A percentile compares a stretch with the other conserved stretches of the same genome.
phyloP scores from a whole-genome alignment of 2,888 invertebrate genomes.

The Cheilosia pagana region DNA sequence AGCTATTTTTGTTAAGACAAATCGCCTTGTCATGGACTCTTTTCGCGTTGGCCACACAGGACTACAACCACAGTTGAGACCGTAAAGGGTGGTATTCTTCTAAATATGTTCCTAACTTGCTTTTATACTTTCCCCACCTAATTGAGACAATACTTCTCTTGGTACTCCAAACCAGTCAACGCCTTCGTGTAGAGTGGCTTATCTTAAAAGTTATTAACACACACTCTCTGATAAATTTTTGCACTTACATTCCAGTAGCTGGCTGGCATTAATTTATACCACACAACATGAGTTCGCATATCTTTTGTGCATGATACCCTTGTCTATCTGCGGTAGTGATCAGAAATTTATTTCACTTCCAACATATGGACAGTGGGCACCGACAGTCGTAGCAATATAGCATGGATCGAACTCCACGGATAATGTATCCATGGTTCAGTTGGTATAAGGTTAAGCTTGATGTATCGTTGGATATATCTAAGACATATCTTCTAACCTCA shows the following conservation, averaged over 20 bases:
- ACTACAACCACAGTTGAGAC: background rate
- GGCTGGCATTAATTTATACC: conserved; percentile 20
- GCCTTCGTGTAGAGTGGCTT: background rate
- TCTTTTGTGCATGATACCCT: conserved; percentile 33
- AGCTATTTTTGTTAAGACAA: background rate
- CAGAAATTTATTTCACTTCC: conserved; percentile 20
- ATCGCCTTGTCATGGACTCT: too few species aligned
- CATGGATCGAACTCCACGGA: background rate
- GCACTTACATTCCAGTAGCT: conserved; percentile 25
- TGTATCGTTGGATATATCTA: conserved; percentile 24
- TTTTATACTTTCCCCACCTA: too few species aligned
- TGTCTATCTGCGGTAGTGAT: conserved; percentile 24
- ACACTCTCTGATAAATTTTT: conserved; percentile 6
- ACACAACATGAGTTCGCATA: conserved; percentile 22
- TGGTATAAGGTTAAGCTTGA: conserved; percentile 24
- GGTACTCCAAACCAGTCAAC: background rate
- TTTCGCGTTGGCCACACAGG: too few species aligned
- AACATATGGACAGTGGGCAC: background rate
- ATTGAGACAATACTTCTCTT: too few species aligned
- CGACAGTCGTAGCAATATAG: background rate
- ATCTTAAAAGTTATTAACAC: conserved; percentile 25
- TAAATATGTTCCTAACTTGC: too few species aligned
- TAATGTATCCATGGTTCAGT: background rate
- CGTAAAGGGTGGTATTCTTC: too few species aligned
- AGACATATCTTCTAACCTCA: conserved; percentile 35